Conservation (phyloP, 2,888 invertebrate genomes). For the Helicoverpa assulta region DNA sequence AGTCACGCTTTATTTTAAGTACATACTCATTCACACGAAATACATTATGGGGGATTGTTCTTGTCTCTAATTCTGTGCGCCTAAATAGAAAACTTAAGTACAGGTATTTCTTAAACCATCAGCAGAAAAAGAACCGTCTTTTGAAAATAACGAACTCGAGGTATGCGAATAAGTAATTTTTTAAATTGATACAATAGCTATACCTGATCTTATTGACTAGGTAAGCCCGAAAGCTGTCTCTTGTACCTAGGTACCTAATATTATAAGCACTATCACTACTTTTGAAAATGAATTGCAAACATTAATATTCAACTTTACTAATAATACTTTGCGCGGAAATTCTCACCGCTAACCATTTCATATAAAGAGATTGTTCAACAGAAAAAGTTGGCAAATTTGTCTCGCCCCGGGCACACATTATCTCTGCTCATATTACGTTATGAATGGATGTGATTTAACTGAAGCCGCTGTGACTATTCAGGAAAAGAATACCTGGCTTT, state of each 20-base stretch:
- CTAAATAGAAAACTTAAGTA: no score
- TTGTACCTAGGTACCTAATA: neutral
- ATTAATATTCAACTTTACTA: constrained; percentile 72
- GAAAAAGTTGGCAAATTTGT: constrained; percentile 81
- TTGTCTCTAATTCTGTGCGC: neutral
- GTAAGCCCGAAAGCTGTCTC: no score
- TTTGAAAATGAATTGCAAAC: constrained; percentile 61
- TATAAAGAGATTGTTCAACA: constrained; percentile 80
- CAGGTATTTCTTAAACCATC: no score
- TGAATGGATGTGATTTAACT: constrained; percentile 77
- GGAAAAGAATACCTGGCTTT: constrained; percentile 59
- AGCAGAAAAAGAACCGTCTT: no score
- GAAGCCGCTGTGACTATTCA: constrained; percentile 64
- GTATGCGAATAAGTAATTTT: no score
- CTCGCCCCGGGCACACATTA: constrained; percentile 79
- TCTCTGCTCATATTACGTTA: constrained; percentile 78
- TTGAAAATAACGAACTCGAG: no score
- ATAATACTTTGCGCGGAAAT: constrained; percentile 75
- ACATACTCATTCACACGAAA: constrained; percentile 24
- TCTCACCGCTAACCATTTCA: constrained; percentile 74
- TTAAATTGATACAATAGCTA: no score
- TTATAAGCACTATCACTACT: neutral
- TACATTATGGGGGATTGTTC: neutral
- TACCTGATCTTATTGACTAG: no score
- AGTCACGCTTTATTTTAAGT: constrained; percentile 54